Conservation (phyloP, 2,888 invertebrate genomes). For the Pseudanteris insignis region DNA sequence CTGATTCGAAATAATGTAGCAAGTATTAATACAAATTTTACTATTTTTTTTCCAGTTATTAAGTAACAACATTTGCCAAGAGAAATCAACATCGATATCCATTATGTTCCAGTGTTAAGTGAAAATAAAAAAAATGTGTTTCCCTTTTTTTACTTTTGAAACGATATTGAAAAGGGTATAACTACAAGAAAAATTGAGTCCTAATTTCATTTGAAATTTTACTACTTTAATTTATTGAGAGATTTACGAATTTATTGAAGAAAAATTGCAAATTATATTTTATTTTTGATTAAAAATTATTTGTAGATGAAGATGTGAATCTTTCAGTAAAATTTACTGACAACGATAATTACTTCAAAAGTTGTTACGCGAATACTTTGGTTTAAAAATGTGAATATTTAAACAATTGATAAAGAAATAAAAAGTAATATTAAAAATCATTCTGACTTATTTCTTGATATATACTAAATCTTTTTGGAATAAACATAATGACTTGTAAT, state of each 20-base stretch:
- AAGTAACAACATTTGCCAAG: conserved; percentile 31
- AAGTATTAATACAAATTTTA: background rate
- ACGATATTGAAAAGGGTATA: conserved; percentile 18
- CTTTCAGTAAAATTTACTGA: conserved; percentile 31
- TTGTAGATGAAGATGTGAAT: conserved; percentile 26
- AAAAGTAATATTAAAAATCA: background rate
- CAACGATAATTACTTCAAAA: conserved; percentile 27
- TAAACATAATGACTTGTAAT: too few species aligned
- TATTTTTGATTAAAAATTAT: conserved; percentile 8
- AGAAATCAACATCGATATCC: conserved; percentile 10
- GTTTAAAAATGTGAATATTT: conserved; percentile 9
- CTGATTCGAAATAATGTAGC: too few species aligned
- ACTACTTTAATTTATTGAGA: conserved; percentile 28
- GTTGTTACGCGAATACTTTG: conserved; percentile 7
- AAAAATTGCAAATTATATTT: conserved; percentile 1
- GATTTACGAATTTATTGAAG: conserved; percentile 12
- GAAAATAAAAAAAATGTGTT: conserved; percentile 12
- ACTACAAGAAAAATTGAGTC: conserved; percentile 12
- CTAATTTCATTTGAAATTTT: conserved; percentile 21
- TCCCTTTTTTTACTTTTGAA: conserved; percentile 16
- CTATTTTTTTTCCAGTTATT: conserved; percentile 37
- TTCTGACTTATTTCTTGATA: too few species aligned
- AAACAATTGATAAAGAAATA: background rate
- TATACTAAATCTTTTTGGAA: too few species aligned
- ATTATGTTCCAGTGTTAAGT: conserved; percentile 7